Evolutionary conservation across 2,888 invertebrate genomes (phyloP), one percentile per base, ranked within the genome.

Genomic region (Dorcus parallelipipedus): DNA sequence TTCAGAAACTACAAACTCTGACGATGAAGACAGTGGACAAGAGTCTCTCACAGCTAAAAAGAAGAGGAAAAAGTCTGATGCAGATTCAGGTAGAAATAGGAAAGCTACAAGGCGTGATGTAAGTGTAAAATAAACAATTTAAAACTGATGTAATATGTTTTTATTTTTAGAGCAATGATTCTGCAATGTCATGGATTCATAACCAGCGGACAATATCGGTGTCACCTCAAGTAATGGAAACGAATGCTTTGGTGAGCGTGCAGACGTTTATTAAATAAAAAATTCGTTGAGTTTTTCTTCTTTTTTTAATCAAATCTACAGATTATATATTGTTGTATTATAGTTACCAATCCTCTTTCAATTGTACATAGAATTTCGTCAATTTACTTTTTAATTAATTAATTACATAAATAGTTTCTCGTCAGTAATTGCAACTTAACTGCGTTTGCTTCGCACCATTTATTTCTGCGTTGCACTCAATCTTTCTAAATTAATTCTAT

Each of bases 11-110:
- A 70, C 68, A 2, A 65, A 73, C 57, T 72, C 74, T 66, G 87
- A 84, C 63, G 85, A 86, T 66, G 81, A 80, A 58, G 90, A 91
- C 68, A 94, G 93, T 70, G 95, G 94, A 1, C 93, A 95, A 76
- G 94, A 93, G 74, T 93, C 93, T 67, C 84, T 94, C 54, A 88
- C 92, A 52, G 91, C 93, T 42, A 92, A 92, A 74, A 94, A 94
- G 74, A 88, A 90, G 71, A 85, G 88, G 73, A 83, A 86, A 74
- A 87, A 82, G 68, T 80, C 76, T 58, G 77, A 77, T 65, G 67
- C 65, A 76, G 79, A 81, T 68, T 64, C 75, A 62, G 74, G 68
- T 41, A 67, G 71, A 48, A 74, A 74, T 61, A 62, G 69, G 45
- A 78, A 78, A 65, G 59, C 65, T 45, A 45, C 9, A 45, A 45